phyloP scores from a whole-genome alignment of 1,140 invertebrate genomes.

The Eueides isabella region DNA sequence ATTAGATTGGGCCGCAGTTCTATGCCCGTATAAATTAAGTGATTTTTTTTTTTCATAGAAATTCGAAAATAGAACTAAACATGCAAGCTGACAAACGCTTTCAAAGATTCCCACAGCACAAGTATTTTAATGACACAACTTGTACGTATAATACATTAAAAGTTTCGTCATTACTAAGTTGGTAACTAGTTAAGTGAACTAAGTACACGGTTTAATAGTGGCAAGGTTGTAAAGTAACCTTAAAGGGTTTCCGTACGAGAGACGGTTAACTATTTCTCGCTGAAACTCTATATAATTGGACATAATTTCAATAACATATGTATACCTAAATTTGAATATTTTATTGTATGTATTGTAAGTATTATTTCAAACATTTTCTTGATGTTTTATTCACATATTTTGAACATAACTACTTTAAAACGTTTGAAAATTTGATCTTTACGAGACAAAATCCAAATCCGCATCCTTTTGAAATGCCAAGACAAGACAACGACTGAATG shows the following conservation, averaged over 20 bases:
- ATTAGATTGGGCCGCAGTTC: no score
- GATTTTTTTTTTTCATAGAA: background rate
- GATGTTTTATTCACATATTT: no score
- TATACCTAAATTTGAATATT: no score
- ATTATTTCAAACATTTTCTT: no score
- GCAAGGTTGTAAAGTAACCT: conserved; percentile 28
- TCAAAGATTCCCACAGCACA: conserved; percentile 15
- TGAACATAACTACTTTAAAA: no score
- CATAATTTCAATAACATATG: no score
- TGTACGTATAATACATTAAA: conserved; percentile 29
- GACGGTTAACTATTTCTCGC: conserved; percentile 9
- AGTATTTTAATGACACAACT: conserved; percentile 15
- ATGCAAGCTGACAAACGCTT: background rate
- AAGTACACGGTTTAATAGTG: conserved; percentile 38
- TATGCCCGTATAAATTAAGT: no score
- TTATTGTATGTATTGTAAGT: no score
- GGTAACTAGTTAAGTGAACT: conserved; percentile 36
- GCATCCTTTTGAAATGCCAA: no score
- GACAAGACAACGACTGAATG: no score
- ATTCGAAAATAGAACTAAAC: background rate
- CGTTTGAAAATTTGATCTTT: no score
- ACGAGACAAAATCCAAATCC: no score
- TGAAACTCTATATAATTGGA: background rate
- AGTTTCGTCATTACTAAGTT: conserved; percentile 44
- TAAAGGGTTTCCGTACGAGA: conserved; percentile 25